Evolutionary conservation across 1,140 invertebrate genomes (phyloP).

Genomic region (Aporrectodea caliginosa): DNA sequence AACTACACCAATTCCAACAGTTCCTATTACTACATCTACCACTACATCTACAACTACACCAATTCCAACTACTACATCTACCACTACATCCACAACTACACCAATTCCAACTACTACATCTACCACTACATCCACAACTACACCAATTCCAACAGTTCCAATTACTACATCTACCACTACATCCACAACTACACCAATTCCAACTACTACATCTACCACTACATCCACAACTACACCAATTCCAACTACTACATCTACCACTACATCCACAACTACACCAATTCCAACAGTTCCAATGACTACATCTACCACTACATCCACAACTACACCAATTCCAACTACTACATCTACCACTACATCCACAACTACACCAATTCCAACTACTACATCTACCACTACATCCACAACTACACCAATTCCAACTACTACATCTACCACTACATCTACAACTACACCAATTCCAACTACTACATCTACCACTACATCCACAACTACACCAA

Average conservation of each 20-base stretch:
- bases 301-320: not conserved
- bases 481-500: not conserved
- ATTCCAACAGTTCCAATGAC: not conserved
- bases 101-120: not conserved
- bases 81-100: not conserved
- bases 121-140: not conserved
- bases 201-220: not conserved
- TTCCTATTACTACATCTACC: not conserved
- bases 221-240: not conserved
- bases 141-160: not conserved
- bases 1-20: no score
- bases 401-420: no score
- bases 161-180: not conserved
- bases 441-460: not conserved
- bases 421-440: no score
- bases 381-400: not conserved
- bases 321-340: not conserved
- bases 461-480: not conserved
- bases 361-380: not conserved
- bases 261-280: not conserved
- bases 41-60: not conserved
- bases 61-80: not conserved
- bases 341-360: not conserved
- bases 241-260: not conserved
- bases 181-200: not conserved